These are phyloP conservation scores for Hyaena hyaena DNA, from an alignment of 2,113 vertebrate genomes.

Conservation along the genomic window DNA sequence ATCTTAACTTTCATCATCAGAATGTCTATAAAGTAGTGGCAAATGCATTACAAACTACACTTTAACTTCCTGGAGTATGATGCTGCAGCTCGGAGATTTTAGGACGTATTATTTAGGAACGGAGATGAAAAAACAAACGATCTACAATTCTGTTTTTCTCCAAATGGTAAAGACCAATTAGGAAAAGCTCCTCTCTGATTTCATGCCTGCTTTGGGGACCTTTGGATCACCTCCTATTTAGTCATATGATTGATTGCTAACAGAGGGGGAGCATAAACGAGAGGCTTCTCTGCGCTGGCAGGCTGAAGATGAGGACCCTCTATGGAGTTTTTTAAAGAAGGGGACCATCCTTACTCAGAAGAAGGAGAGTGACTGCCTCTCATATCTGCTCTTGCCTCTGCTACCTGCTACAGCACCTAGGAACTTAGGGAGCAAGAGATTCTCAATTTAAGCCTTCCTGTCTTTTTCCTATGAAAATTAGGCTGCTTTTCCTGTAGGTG, in stretches of 20 bases:
- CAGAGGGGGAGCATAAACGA: background rate
- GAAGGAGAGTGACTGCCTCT: background rate
- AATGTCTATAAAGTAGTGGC: background rate
- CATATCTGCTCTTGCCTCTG: too few species aligned
- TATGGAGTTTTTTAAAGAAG: background rate
- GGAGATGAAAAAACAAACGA: background rate
- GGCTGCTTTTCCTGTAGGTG: background rate
- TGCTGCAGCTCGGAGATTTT: background rate
- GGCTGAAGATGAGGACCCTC: background rate
- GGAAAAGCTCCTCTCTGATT: background rate
- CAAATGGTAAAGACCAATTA: background rate
- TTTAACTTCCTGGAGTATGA: background rate
- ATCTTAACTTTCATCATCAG: background rate
- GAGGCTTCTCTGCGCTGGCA: accelerated
- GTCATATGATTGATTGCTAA: background rate
- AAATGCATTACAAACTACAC: accelerated
- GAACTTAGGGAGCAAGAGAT: background rate
- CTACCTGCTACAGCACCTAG: background rate
- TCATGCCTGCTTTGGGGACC: background rate
- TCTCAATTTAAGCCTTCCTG: background rate
- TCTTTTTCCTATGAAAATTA: background rate
- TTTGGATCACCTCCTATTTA: background rate
- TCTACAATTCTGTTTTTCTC: background rate
- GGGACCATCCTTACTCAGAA: background rate
- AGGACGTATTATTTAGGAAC: background rate